Conservation (phyloP, 2,797 vertebrate species). For the Sebastes matsubarae region DNA sequence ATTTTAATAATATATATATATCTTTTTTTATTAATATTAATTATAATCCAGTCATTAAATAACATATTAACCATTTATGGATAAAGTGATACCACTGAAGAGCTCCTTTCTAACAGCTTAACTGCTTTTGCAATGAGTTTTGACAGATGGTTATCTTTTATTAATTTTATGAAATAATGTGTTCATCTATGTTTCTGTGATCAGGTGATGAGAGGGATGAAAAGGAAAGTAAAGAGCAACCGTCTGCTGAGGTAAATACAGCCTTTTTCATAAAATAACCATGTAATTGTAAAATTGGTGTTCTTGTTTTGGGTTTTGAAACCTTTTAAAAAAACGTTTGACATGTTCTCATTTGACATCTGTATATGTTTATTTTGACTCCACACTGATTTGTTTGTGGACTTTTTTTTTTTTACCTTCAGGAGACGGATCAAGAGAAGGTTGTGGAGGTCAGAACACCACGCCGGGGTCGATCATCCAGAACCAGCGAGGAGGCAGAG, state of each 20-base stretch:
- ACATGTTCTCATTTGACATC: not conserved
- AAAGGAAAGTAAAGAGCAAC: slow-evolving; percentile 38
- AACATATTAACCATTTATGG: not conserved
- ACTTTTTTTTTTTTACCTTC: not conserved
- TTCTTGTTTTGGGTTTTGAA: not conserved
- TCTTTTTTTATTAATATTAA: too few relatives aligned
- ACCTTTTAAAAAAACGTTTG: not conserved
- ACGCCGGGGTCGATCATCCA: slow-evolving; percentile 64
- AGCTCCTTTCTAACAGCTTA: not conserved
- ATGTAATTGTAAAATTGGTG: not conserved
- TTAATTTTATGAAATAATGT: not conserved
- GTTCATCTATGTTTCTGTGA: not conserved
- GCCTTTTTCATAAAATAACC: not conserved
- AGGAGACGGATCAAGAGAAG: slow-evolving; percentile 59
- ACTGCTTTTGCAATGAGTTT: not conserved
- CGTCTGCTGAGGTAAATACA: slow-evolving; percentile 47
- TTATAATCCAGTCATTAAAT: not conserved
- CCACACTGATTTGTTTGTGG: not conserved
- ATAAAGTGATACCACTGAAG: not conserved
- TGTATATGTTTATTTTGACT: not conserved
- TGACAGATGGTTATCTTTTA: not conserved
- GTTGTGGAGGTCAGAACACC: slow-evolving; percentile 44
- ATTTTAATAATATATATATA: not conserved
- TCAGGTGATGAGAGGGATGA: slow-evolving; percentile 57
- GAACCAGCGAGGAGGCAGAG: slow-evolving; percentile 43